Evolutionary conservation across 2,113 vertebrate species (phyloP).

Genomic region (human): GRCh38 chr21:43830501-43831000

Average conservation of each 20-base stretch:
- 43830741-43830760: not conserved
- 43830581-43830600: accelerated
- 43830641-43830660: not conserved
- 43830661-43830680: not conserved
- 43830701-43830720: not conserved
- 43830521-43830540: accelerated
- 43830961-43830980: too few relatives aligned
- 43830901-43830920: not conserved
- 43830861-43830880: not conserved
- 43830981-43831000: too few relatives aligned
- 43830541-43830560: too few relatives aligned
- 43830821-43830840: not conserved
- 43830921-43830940: not conserved
- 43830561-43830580: not conserved
- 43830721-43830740: not conserved
- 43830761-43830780: not conserved
- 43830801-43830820: not conserved
- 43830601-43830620: accelerated
- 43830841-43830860: not conserved
- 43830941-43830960: too few relatives aligned
- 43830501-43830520: accelerated
- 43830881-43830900: not conserved
- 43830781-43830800: not conserved
- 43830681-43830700: accelerated
- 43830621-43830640: not conserved